Conservation (phyloP, 2,888 invertebrate species). For the Chorisops tibialis region DNA sequence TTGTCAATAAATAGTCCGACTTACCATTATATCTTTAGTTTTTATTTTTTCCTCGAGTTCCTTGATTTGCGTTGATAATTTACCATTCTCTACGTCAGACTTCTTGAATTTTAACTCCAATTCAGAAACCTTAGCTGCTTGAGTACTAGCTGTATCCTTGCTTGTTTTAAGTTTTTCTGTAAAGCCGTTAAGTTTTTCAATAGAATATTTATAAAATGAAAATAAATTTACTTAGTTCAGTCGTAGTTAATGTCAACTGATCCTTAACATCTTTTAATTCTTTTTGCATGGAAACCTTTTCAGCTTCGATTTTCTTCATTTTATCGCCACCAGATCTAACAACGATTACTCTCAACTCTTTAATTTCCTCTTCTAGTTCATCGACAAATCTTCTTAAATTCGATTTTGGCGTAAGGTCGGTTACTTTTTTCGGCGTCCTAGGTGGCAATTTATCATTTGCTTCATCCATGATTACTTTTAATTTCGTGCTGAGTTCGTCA, state of each 20-base stretch:
- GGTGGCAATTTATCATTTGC: constrained; percentile 65
- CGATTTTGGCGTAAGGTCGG: constrained; percentile 57
- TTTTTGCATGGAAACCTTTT: constrained; percentile 62
- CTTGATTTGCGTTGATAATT: constrained; percentile 56
- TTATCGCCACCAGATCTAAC: constrained; percentile 49
- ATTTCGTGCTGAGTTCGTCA: constrained; percentile 60
- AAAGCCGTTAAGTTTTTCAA: constrained; percentile 11
- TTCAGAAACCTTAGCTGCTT: constrained; percentile 60
- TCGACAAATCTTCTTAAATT: constrained; percentile 74
- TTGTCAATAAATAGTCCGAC: no score
- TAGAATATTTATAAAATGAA: not conserved
- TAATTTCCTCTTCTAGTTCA: constrained; percentile 83
- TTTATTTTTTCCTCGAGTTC: constrained; percentile 54
- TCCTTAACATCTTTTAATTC: constrained; percentile 65
- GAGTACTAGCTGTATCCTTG: constrained; percentile 41
- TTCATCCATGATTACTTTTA: constrained; percentile 65
- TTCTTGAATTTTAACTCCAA: constrained; percentile 66
- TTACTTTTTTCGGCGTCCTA: constrained; percentile 69
- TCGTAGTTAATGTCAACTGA: constrained; percentile 62
- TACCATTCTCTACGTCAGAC: constrained; percentile 65
- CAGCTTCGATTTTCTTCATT: constrained; percentile 60
- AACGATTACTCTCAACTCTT: constrained; percentile 52
- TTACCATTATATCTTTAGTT: constrained; percentile 53
- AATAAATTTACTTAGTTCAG: constrained; percentile 43
- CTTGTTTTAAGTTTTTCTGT: constrained; percentile 40